phyloP scores from a whole-genome alignment of 2,113 vertebrate genomes.

The Neofelis nebulosa region DNA sequence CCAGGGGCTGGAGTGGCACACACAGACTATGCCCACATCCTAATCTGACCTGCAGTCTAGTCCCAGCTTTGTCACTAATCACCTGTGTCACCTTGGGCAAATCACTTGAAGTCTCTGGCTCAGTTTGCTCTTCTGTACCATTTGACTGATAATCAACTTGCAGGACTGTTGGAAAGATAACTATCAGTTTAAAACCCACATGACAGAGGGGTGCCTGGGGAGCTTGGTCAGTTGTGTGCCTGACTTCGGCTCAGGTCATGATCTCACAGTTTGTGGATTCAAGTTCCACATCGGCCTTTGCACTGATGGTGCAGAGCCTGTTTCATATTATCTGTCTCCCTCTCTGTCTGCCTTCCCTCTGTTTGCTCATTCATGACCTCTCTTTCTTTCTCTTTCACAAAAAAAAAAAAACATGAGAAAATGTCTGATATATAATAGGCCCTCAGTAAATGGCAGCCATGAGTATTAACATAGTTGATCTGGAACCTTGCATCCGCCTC shows the following conservation, averaged over 20 bases:
- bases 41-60: not conserved
- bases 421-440: not conserved
- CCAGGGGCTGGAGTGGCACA: not conserved
- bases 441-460: not conserved
- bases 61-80: not conserved
- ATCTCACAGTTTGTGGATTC: no score
- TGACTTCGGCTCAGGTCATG: no score
- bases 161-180: not conserved
- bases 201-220: not conserved
- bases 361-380: no score
- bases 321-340: no score
- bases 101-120: not conserved
- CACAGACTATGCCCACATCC: not conserved
- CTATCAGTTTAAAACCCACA: not conserved
- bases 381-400: no score
- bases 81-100: not conserved
- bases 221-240: no score
- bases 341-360: no score
- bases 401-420: not conserved
- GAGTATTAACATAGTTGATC: not conserved
- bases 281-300: no score
- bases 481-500: not conserved
- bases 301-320: no score
- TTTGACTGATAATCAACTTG: not conserved
- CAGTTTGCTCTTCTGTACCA: not conserved